Evolutionary conservation across 2,113 vertebrate genomes (phyloP).

Genomic region (Salvelinus namaycush): DNA sequence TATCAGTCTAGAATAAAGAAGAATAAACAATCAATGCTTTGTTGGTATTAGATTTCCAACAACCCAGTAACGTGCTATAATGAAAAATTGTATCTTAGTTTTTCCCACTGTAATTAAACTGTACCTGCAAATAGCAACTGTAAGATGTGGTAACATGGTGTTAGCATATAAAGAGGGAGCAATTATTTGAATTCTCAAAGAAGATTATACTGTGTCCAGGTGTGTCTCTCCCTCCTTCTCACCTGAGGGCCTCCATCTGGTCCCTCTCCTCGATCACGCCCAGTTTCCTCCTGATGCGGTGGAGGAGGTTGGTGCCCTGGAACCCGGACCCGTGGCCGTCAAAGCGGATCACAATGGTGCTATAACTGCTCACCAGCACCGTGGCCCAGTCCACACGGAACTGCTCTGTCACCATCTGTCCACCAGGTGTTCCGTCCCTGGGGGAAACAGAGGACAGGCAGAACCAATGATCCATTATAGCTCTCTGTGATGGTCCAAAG

Average conservation of each 20-base stretch:
- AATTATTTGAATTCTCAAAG: too few species aligned
- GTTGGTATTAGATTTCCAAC: not conserved
- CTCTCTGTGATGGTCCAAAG: not conserved
- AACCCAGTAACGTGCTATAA: too few species aligned
- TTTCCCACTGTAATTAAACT: not conserved
- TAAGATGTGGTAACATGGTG: too few species aligned
- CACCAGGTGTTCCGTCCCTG: constrained; percentile 89
- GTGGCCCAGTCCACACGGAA: constrained; percentile 91
- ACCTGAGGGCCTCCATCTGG: constrained; percentile 90
- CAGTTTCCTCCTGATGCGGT: constrained; percentile 83
- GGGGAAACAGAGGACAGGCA: not conserved
- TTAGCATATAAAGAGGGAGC: too few species aligned
- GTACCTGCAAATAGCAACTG: not conserved
- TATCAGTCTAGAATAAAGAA: constrained; percentile 74
- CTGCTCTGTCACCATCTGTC: constrained; percentile 88
- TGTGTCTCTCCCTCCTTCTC: constrained; percentile 5
- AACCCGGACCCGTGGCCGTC: constrained; percentile 94
- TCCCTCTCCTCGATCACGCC: constrained; percentile 86
- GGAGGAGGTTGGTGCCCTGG: constrained; percentile 91
- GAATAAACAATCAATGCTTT: not conserved
- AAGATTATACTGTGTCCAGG: too few species aligned
- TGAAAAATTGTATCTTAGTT: too few species aligned
- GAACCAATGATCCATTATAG: not conserved
- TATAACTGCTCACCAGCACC: constrained; percentile 88
- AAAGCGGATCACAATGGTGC: constrained; percentile 84